These are phyloP conservation scores for Drosophila pseudotakahashii DNA, from an alignment of 2,888 invertebrate species.

Conservation along the genomic window DNA sequence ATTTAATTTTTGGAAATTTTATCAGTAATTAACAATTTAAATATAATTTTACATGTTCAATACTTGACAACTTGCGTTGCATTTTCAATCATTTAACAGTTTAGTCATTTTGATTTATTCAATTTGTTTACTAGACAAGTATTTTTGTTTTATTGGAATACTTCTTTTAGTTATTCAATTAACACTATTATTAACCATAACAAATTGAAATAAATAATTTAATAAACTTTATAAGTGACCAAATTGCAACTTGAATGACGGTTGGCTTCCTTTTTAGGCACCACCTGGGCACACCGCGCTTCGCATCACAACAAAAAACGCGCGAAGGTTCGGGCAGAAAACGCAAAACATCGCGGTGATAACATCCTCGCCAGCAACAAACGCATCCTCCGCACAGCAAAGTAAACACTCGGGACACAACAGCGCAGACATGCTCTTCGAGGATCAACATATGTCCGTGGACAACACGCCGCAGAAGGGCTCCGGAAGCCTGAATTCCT, in stretches of 20 bases:
- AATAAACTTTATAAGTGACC: background rate
- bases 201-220: background rate
- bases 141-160: too few relatives aligned
- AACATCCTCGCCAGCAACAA: conserved; percentile 23
- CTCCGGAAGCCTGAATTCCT: conserved; percentile 63
- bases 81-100: too few relatives aligned
- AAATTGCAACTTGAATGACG: background rate
- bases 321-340: conserved; percentile 54
- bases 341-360: conserved; percentile 11
- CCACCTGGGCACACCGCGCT: conserved; percentile 11
- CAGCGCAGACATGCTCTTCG: conserved; percentile 58
- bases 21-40: too few relatives aligned
- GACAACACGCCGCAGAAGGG: conserved; percentile 55
- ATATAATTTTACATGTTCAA: too few relatives aligned
- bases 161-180: too few relatives aligned
- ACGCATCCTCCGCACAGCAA: background rate
- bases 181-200: background rate
- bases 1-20: too few relatives aligned
- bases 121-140: too few relatives aligned
- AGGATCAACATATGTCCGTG: conserved; percentile 62
- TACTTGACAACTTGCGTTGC: too few relatives aligned
- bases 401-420: conserved; percentile 5
- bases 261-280: background rate
- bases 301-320: conserved; percentile 62
- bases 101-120: too few relatives aligned